phyloP scores from a whole-genome alignment of 2,113 vertebrate species.

The Hiodon alosoides region DNA sequence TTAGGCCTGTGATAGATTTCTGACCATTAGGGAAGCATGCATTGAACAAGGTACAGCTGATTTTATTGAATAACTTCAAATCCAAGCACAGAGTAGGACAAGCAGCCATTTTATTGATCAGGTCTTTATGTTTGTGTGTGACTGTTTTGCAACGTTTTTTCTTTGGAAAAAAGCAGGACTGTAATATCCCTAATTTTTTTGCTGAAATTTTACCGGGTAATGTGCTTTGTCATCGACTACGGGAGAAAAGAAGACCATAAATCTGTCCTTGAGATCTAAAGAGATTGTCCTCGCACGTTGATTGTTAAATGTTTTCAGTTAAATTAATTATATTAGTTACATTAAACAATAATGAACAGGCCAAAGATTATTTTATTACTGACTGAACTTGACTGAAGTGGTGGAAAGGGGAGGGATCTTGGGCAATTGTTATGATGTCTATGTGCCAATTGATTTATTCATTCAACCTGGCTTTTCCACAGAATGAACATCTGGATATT shows the following conservation, averaged over 20 bases:
- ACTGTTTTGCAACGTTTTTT: neutral
- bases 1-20: conserved; percentile 26
- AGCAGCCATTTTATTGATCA: conserved; percentile 16
- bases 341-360: conserved; percentile 7
- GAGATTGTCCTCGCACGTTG: neutral
- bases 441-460: neutral
- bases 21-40: conserved; percentile 20
- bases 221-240: neutral
- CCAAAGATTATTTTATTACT: conserved; percentile 6
- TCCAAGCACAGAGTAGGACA: conserved; percentile 16
- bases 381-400: neutral
- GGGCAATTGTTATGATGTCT: neutral
- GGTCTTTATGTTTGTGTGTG: conserved; percentile 19
- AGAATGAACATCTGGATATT: neutral
- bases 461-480: neutral
- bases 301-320: conserved; percentile 1
- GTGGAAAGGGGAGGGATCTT: neutral
- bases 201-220: neutral
- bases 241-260: neutral
- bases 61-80: conserved; percentile 21
- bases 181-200: neutral
- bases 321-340: conserved; percentile 9
- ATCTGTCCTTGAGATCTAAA: neutral
- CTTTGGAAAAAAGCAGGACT: neutral
- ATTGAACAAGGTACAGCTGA: conserved; percentile 14